Evolutionary conservation across 2,797 vertebrate species (phyloP).

Genomic region (Gouania willdenowi): DNA sequence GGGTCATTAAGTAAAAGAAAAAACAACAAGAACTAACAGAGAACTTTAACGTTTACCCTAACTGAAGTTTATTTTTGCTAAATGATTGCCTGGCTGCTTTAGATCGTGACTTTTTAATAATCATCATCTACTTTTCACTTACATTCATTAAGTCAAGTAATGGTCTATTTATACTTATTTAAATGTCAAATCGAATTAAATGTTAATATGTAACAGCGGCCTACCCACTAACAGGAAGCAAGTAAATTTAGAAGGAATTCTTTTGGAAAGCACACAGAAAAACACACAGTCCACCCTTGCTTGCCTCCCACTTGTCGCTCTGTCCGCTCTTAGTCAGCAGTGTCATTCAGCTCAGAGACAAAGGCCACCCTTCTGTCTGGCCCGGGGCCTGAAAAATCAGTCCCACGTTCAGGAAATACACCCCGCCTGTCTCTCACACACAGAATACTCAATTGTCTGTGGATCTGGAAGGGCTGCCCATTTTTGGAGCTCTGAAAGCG

Average conservation of each 20-base stretch:
- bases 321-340: constrained; percentile 60
- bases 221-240: constrained; percentile 45
- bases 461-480: constrained; percentile 72
- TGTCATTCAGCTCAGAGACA: constrained; percentile 72
- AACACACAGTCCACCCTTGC: constrained; percentile 50
- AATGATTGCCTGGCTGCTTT: no score
- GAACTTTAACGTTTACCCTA: no score
- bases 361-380: constrained; percentile 77
- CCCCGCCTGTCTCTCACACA: constrained; percentile 60
- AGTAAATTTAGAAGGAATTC: constrained; percentile 44
- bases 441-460: constrained; percentile 74
- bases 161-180: no score
- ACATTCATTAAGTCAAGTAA: no score
- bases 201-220: constrained; percentile 42
- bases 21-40: no score
- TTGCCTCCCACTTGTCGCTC: constrained; percentile 45
- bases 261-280: constrained; percentile 47
- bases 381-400: constrained; percentile 73
- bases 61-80: no score
- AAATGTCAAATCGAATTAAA: constrained; percentile 60
- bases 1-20: neutral
- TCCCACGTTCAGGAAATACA: constrained; percentile 76
- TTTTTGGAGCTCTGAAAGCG: constrained; percentile 71
- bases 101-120: no score
- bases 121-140: no score